Base-by-base conservation (phyloP, 2,113 vertebrate genomes). In the Xenotilapia leptura region DNA sequence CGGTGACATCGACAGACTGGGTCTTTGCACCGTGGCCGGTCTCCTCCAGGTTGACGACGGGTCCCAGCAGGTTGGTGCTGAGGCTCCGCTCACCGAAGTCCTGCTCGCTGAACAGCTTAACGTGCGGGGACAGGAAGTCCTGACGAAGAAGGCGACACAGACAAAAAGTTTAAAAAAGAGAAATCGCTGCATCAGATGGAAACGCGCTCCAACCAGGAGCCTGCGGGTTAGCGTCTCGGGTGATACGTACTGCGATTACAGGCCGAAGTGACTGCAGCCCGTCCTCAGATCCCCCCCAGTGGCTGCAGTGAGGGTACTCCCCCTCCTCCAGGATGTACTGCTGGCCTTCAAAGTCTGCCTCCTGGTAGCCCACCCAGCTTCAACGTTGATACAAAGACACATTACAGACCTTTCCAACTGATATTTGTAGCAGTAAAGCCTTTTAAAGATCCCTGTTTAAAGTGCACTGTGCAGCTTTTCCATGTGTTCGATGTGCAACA, bases 311-410 rank as follows among this genome's bases (percentile, higher is more conserved):
- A 80, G 88, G 94, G 83, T 98, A 99, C 2, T 97, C 96, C 70
- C 99, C 99, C 95, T 99, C 99, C 93, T 99, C 99, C 89, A 99
- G 95, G 90, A 99, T 88, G 93, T 98, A 99, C 93, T 99, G 99
- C 86, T 97, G 97, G 9, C 98, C 99, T 87, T 96, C 96, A 83
- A 98, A 98, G n/a, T 96, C 95, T 19, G 96, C 93, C 83, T 98
- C 97, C 68, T 97, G 97, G n/a, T 98, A 99, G 9, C 97, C 98
- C 4, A 98, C 97, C 98, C 98, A 99, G 4, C 99, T 99, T 81
- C 60, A 42, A 49, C 8, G 11, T 55, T 17, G 49, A 53, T 36
- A 86, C 13, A 75, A 4, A 33, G 23, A 62, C 23, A 54, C 38
- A 6, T 82, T 62, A 82, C 3, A 13, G 2, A 17, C 5, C 6